Conservation (phyloP, 1,140 invertebrate species). For the Papilio aristodemus region DNA sequence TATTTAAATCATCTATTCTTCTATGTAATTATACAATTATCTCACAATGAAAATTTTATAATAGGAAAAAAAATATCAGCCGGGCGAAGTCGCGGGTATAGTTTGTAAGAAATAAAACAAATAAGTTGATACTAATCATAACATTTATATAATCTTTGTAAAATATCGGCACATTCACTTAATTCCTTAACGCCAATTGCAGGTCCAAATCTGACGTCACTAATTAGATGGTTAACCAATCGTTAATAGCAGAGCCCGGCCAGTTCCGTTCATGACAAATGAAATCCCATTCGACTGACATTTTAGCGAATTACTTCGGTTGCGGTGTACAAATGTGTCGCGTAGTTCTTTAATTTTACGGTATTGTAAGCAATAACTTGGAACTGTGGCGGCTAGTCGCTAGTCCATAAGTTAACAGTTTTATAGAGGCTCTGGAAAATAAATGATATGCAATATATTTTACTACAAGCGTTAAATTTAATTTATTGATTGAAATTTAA, state of each 20-base stretch:
- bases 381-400: background rate
- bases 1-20: too few relatives aligned
- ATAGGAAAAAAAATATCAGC: too few relatives aligned
- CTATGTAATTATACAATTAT: too few relatives aligned
- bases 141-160: too few relatives aligned
- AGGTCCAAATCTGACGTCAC: conserved; percentile 42
- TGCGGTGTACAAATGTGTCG: conserved; percentile 3
- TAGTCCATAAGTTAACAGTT: background rate
- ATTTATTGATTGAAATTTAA: too few relatives aligned
- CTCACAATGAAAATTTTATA: too few relatives aligned
- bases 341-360: conserved; percentile 12
- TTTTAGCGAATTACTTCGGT: background rate
- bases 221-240: conserved; percentile 56
- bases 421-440: background rate
- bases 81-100: too few relatives aligned
- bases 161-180: too few relatives aligned
- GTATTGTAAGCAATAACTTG: conserved; percentile 1
- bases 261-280: conserved; percentile 1
- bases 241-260: conserved; percentile 42
- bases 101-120: too few relatives aligned
- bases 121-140: too few relatives aligned
- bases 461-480: too few relatives aligned
- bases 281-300: background rate
- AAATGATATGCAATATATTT: background rate
- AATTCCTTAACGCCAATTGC: conserved; percentile 4